Evolutionary conservation across 1,140 invertebrate genomes (phyloP).

Genomic region (Brachionus calyciflorus): DNA sequence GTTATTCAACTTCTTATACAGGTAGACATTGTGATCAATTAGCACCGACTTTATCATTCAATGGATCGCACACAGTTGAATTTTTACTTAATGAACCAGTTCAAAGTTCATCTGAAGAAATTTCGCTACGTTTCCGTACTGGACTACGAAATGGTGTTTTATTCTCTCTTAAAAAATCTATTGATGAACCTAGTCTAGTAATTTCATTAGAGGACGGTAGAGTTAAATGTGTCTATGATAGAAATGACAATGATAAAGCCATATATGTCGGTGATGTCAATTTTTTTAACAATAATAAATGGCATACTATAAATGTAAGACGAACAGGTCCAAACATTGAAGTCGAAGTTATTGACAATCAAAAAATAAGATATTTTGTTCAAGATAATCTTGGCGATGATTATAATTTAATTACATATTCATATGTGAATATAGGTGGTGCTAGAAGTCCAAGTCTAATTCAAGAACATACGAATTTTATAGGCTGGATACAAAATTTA

Average conservation of each 20-base stretch:
- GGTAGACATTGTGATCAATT: conserved; percentile 12
- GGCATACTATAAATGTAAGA: conserved; percentile 3
- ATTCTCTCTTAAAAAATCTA: conserved; percentile 29
- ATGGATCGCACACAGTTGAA: conserved; percentile 24
- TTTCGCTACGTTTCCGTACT: conserved; percentile 8
- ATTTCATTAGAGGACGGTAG: conserved; percentile 28
- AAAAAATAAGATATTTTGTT: neutral
- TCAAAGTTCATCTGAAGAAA: neutral
- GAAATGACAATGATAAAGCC: conserved; percentile 10
- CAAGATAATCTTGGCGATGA: neutral
- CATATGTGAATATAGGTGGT: neutral
- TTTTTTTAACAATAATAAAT: conserved; percentile 38
- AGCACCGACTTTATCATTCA: conserved; percentile 40
- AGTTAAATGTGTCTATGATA: conserved; percentile 29
- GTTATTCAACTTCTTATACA: conserved; percentile 1
- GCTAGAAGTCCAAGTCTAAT: neutral
- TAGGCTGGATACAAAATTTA: conserved; percentile 42
- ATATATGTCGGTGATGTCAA: neutral
- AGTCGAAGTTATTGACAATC: neutral
- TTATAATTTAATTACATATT: neutral
- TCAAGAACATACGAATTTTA: conserved; percentile 30
- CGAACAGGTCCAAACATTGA: neutral
- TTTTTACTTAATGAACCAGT: neutral
- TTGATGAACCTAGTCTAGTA: neutral
- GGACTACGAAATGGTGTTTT: conserved; percentile 26